Evolutionary conservation across 2,888 invertebrate species (phyloP).

Genomic region (Amorpha juglandis): DNA sequence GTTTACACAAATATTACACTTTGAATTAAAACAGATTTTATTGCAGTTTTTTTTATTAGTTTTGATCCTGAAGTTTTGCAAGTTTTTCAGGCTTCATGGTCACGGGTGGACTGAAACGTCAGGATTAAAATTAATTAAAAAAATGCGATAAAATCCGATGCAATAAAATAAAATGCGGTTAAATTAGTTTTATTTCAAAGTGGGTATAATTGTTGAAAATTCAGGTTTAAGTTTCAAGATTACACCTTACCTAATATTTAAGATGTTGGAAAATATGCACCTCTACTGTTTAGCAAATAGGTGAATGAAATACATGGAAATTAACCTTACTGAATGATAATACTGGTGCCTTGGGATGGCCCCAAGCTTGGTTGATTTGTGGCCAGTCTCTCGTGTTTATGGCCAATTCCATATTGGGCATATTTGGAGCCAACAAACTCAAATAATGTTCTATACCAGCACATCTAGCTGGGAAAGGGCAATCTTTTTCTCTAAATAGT

Average conservation of each 20-base stretch:
- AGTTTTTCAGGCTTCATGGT: too few relatives aligned
- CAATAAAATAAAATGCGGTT: too few relatives aligned
- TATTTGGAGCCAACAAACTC: conserved; percentile 85
- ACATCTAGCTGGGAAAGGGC: conserved; percentile 97
- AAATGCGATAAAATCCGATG: too few relatives aligned
- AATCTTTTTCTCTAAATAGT: conserved; percentile 92
- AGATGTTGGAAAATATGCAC: neutral
- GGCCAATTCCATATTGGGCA: conserved; percentile 93
- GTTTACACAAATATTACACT: too few relatives aligned
- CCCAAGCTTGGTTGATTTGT: conserved; percentile 88
- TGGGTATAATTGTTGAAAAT: too few relatives aligned
- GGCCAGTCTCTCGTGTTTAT: conserved; percentile 98
- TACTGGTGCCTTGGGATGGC: conserved; percentile 88
- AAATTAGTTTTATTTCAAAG: too few relatives aligned
- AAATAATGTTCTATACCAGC: conserved; percentile 96
- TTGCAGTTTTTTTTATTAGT: too few relatives aligned
- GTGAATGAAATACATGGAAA: conserved; percentile 21
- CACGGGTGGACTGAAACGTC: too few relatives aligned
- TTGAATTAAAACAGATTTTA: too few relatives aligned
- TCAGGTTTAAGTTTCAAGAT: too few relatives aligned
- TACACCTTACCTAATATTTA: conserved; percentile 1
- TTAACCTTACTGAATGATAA: conserved; percentile 97
- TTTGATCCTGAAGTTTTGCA: too few relatives aligned
- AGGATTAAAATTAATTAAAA: too few relatives aligned
- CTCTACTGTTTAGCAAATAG: neutral